Conservation (phyloP, 2,797 vertebrate genomes). For the Carduelis carduelis region DNA sequence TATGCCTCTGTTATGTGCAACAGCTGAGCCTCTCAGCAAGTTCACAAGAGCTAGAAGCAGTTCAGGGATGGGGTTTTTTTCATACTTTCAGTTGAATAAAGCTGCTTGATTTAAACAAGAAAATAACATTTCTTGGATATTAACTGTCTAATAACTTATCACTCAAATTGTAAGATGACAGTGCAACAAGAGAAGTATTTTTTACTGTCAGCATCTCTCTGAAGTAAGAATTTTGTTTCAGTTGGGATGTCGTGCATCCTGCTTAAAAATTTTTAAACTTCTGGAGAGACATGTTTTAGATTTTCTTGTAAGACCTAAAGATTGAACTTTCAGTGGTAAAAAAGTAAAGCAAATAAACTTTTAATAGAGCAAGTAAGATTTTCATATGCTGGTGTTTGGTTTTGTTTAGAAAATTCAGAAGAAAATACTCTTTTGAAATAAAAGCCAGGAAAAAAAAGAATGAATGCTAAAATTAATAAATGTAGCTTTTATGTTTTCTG, state of each 20-base stretch:
- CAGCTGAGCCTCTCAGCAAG: neutral
- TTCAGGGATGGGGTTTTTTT: fast-evolving
- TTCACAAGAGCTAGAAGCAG: neutral
- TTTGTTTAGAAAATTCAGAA: slow-evolving; percentile 26
- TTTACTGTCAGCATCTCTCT: neutral
- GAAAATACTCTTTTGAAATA: slow-evolving; percentile 10
- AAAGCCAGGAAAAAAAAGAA: neutral
- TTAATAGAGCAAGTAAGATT: neutral
- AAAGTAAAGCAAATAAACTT: neutral
- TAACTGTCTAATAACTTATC: neutral
- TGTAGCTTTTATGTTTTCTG: slow-evolving; percentile 34
- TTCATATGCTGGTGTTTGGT: slow-evolving; percentile 2
- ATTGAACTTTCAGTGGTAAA: slow-evolving; percentile 13
- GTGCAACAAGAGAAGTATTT: neutral
- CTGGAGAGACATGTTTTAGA: neutral
- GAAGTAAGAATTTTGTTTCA: neutral
- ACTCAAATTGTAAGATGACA: neutral
- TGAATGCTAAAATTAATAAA: slow-evolving; percentile 14
- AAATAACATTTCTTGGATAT: neutral
- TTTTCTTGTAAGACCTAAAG: slow-evolving; percentile 6
- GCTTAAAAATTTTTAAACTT: slow-evolving; percentile 25
- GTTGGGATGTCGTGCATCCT: neutral
- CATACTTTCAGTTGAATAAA: neutral
- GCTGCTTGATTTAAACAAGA: neutral
- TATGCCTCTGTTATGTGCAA: neutral